phyloP scores from a whole-genome alignment of 2,797 vertebrate genomes.

The Anguilla pacifica region DNA sequence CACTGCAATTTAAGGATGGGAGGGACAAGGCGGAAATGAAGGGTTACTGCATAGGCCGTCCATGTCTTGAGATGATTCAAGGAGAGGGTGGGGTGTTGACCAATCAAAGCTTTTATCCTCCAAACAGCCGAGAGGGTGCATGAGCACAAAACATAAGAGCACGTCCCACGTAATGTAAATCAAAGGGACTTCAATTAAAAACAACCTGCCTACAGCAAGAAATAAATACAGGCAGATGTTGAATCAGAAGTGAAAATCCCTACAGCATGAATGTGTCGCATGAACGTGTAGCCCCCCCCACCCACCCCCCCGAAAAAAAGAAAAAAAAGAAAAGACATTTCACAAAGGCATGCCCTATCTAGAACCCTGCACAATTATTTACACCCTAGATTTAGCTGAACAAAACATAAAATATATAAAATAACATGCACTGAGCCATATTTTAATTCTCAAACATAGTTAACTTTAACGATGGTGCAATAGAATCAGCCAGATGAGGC shows the following conservation, averaged over 20 bases:
- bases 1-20: slow-evolving; percentile 33
- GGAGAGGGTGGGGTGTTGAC: neutral
- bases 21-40: slow-evolving; percentile 18
- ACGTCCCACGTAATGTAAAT: neutral
- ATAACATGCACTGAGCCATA: too few species aligned
- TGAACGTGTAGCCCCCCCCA: too few species aligned
- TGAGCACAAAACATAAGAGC: neutral
- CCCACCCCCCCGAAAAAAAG: too few species aligned
- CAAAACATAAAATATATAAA: too few species aligned
- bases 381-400: too few species aligned
- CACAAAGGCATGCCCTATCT: too few species aligned
- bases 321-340: too few species aligned
- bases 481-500: too few species aligned
- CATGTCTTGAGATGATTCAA: slow-evolving; percentile 17
- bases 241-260: slow-evolving; percentile 9
- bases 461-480: too few species aligned
- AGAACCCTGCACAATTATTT: too few species aligned
- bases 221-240: slow-evolving; percentile 19
- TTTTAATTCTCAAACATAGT: too few species aligned
- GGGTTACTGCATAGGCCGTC: slow-evolving; percentile 18
- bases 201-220: neutral
- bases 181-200: neutral
- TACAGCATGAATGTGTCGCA: neutral
- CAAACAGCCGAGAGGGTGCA: neutral
- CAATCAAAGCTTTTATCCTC: neutral